These are phyloP conservation scores for Gila robusta DNA, from an alignment of 2,797 vertebrate genomes.

Conservation along the genomic window DNA sequence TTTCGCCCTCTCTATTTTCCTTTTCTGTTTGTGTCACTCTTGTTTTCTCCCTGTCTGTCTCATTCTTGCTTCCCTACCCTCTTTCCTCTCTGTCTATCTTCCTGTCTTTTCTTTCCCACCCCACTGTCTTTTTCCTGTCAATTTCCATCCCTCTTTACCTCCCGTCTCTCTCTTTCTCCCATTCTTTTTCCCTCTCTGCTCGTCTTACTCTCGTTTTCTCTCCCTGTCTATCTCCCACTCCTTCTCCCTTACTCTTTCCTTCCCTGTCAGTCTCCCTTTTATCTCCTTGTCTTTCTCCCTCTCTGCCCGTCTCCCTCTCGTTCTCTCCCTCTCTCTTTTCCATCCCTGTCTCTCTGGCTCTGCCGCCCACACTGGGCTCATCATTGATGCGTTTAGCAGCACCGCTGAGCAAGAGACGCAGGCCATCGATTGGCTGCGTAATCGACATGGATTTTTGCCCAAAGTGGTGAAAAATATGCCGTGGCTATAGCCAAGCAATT, in stretches of 20 bases:
- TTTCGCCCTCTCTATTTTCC: neutral
- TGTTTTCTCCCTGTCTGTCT: neutral
- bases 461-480: slow-evolving; percentile 66
- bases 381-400: slow-evolving; percentile 64
- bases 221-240: slow-evolving; percentile 25
- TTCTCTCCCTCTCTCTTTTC: slow-evolving; percentile 13
- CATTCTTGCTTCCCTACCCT: neutral
- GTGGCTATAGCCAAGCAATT: slow-evolving; percentile 64
- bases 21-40: neutral
- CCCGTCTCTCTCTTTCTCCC: slow-evolving; percentile 17
- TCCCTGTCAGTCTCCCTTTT: slow-evolving; percentile 11
- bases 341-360: slow-evolving; percentile 45
- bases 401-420: slow-evolving; percentile 57
- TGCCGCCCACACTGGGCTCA: slow-evolving; percentile 56
- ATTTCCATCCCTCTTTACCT: slow-evolving; percentile 21
- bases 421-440: slow-evolving; percentile 62
- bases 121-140: slow-evolving; percentile 29
- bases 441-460: slow-evolving; percentile 68
- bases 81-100: slow-evolving; percentile 16
- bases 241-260: slow-evolving; percentile 26
- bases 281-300: slow-evolving; percentile 37
- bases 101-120: slow-evolving; percentile 17
- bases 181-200: slow-evolving; percentile 10
- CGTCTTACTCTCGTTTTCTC: slow-evolving; percentile 10
- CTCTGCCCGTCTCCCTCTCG: neutral